Percentiles rank a stretch among this genome's conserved stretches.
These are phyloP conservation scores for Strigops habroptila DNA, from an alignment of 2,113 vertebrate genomes.

Conservation along the genomic window DNA sequence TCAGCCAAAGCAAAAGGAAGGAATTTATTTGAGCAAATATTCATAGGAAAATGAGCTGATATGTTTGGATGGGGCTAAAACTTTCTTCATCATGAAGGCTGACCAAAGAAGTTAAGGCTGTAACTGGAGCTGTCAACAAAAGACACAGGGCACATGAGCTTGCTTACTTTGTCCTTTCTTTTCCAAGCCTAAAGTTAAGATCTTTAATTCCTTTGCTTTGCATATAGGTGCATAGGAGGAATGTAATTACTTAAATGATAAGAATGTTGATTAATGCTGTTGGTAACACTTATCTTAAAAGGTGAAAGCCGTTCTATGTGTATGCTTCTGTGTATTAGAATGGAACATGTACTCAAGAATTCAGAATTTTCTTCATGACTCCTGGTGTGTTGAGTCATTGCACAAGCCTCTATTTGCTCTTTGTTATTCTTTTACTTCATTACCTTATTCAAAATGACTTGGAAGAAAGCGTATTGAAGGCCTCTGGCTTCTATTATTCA, in stretches of 20 bases:
- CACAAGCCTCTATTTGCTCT: constrained; percentile 4
- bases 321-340: background rate
- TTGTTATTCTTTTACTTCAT: constrained; percentile 38
- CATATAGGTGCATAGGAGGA: background rate
- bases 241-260: background rate
- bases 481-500: constrained; percentile 41
- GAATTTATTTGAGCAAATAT: background rate
- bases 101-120: background rate
- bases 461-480: constrained; percentile 38
- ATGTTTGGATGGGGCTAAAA: background rate
- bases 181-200: background rate
- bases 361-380: constrained; percentile 16
- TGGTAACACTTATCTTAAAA: background rate
- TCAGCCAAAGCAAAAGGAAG: background rate
- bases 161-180: background rate
- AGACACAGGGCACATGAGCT: background rate
- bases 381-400: constrained; percentile 15
- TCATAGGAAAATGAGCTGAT: background rate
- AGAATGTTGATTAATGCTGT: background rate
- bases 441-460: constrained; percentile 32
- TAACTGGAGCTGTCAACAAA: background rate
- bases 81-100: fast-evolving
- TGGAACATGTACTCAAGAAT: background rate
- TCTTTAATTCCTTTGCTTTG: background rate
- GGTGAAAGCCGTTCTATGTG: background rate